These are phyloP conservation scores for Hemicordylus capensis DNA, from an alignment of 2,113 vertebrate genomes.

Conservation along the genomic window DNA sequence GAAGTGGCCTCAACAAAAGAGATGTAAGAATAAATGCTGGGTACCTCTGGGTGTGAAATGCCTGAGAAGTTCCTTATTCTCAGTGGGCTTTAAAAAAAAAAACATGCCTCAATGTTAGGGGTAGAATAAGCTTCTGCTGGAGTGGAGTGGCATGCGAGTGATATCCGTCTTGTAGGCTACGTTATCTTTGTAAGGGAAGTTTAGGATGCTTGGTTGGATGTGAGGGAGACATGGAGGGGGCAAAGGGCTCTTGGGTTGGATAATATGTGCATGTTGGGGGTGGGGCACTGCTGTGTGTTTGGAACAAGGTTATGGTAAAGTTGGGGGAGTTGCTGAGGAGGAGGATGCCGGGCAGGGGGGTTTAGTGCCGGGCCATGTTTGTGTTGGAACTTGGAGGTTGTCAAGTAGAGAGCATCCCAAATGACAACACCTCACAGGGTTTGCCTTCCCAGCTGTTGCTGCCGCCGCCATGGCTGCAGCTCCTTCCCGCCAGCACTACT, in stretches of 20 bases:
- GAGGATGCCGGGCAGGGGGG: conserved; percentile 19
- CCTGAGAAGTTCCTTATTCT: background rate
- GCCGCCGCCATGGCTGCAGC: background rate
- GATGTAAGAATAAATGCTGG: too few species aligned
- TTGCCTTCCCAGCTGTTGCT: conserved; percentile 44
- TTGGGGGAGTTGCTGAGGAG: background rate
- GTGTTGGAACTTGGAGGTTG: conserved; percentile 68
- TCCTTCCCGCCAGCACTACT: conserved; percentile 47
- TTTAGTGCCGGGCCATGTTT: conserved; percentile 51
- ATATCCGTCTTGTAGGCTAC: background rate
- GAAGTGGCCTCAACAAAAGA: background rate
- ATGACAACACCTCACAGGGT: conserved; percentile 33
- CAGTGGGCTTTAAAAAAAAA: too few species aligned
- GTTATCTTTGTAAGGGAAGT: background rate
- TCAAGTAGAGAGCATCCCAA: conserved; percentile 62
- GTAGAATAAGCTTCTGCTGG: too few species aligned
- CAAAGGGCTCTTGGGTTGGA: background rate
- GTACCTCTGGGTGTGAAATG: background rate
- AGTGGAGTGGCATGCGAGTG: background rate
- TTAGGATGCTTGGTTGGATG: background rate
- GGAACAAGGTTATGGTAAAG: background rate
- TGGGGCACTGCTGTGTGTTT: background rate
- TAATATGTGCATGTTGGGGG: too few species aligned
- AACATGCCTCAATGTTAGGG: background rate
- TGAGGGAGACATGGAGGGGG: background rate